Percentiles rank a stretch among this genome's conserved stretches.
These are phyloP conservation scores for Calycopis cecrops DNA, from an alignment of 1,140 invertebrate species.

Conservation along the genomic window DNA sequence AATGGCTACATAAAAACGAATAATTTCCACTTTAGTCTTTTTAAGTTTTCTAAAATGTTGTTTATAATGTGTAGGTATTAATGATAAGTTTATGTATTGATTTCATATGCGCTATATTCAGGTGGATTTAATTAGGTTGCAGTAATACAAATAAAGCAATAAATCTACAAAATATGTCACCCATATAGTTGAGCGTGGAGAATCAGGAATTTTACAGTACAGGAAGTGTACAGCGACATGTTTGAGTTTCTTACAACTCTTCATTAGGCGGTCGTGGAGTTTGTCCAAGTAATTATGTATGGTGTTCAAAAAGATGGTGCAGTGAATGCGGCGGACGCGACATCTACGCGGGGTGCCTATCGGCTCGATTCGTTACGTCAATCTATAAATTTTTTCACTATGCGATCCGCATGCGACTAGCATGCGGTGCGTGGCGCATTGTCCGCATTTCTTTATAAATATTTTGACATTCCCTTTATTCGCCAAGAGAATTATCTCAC, in stretches of 20 bases:
- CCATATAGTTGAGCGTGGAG: constrained; percentile 21
- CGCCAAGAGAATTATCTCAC: constrained; percentile 53
- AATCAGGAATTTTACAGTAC: constrained; percentile 33
- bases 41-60: no score
- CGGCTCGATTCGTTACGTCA: constrained; percentile 68
- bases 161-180: constrained; percentile 1
- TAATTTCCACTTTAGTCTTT: no score
- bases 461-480: constrained; percentile 72
- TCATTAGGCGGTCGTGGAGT: constrained; percentile 56
- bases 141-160: constrained; percentile 7
- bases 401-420: constrained; percentile 61
- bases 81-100: no score
- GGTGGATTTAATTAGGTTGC: neutral
- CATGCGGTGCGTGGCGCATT: constrained; percentile 53
- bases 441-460: constrained; percentile 70
- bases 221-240: constrained; percentile 32
- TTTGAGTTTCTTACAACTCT: constrained; percentile 54
- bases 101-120: neutral
- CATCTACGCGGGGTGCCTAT: constrained; percentile 53
- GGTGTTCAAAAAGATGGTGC: constrained; percentile 56
- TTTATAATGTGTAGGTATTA: no score
- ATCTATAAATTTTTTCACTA: constrained; percentile 62
- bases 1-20: no score
- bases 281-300: constrained; percentile 69
- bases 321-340: constrained; percentile 43